A percentile compares a stretch with the other conserved stretches of the same genome.
phyloP scores from a whole-genome alignment of 2,797 vertebrate species.

The Anableps anableps region DNA sequence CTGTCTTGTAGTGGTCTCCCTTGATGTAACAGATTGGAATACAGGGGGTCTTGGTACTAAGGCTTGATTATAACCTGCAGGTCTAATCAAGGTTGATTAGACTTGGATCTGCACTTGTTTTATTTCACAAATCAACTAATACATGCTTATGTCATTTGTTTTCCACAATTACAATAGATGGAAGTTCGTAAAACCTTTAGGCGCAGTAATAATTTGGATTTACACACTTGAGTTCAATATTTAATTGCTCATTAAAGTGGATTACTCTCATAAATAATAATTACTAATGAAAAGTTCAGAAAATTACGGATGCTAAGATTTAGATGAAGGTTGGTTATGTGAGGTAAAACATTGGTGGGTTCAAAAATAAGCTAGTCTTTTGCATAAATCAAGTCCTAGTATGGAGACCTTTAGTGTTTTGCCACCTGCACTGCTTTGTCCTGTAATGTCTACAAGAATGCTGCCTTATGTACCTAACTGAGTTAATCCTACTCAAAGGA shows the following conservation, averaged over 20 bases:
- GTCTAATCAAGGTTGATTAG: constrained; percentile 31
- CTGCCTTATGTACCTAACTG: constrained; percentile 58
- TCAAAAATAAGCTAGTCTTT: constrained; percentile 12
- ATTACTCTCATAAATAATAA: constrained; percentile 8
- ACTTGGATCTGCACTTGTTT: constrained; percentile 38
- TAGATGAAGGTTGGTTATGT: constrained; percentile 30
- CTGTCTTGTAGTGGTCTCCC: constrained; percentile 72
- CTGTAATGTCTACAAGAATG: constrained; percentile 66
- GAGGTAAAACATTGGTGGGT: constrained; percentile 50
- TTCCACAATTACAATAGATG: constrained; percentile 1
- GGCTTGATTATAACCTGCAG: constrained; percentile 54
- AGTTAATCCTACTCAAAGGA: constrained; percentile 38
- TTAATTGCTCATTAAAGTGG: neutral
- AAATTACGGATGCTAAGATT: neutral
- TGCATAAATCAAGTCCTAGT: constrained; percentile 57
- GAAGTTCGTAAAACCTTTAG: neutral
- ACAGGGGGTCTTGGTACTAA: constrained; percentile 65
- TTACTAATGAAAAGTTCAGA: neutral
- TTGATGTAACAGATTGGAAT: constrained; percentile 59
- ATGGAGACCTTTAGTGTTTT: constrained; percentile 64
- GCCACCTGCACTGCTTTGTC: constrained; percentile 69
- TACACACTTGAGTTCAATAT: neutral
- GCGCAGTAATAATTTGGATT: neutral
- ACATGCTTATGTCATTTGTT: constrained; percentile 9
- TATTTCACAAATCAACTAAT: constrained; percentile 56